Base-by-base conservation (phyloP, 2,113 vertebrate species). In the Rhinoptilus africanus region DNA sequence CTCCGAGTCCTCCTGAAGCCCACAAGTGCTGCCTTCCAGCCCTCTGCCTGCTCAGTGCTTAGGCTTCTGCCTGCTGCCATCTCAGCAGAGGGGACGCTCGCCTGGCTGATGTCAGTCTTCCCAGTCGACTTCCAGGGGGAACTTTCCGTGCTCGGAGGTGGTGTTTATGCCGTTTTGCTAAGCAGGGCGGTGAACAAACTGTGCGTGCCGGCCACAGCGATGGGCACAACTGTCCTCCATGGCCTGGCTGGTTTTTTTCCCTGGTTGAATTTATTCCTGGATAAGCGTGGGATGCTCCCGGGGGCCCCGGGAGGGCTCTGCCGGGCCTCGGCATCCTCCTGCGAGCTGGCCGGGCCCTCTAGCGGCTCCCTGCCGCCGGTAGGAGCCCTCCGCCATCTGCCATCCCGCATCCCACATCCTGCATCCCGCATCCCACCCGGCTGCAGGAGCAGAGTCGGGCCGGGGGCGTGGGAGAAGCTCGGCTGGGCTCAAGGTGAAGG, bases 141-240 rank as follows among this genome's bases (percentile, higher is more conserved):
- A 3, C 56, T 83, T 20, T 12, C 8, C 1, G 2, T 81, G 47
- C 80, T 80, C 0, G 1, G 39, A 35, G 1, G 28, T 54, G 80
- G 18, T 41, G 30, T 59, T 86, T 23, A 5, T 54, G 28, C 21
- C 5, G 2, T 37, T 93, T 80, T 64, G 43, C 34, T 7, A 27
- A 59, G 73, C 14, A 28, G 69, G 47, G 22, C 2, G 14, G 83
- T 30, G 60, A 81, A n/a, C 19, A 34, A 75, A 67, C 45, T 3
- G 4, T 39, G 66, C 0, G 0, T 32, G 26, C 11, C 14, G 12
- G 35, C 85, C 62, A 26, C 43, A 27, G 66, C 0, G 2, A 10
- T 56, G 59, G 56, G 53, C 6, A 1, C 63, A 71, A 17, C 43
- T 39, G 50, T 35, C 35, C 26, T 75, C 2, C 2, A 2, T 39